Conservation (phyloP, 2,113 vertebrate species). For the Tenebrosternarchus preto region DNA sequence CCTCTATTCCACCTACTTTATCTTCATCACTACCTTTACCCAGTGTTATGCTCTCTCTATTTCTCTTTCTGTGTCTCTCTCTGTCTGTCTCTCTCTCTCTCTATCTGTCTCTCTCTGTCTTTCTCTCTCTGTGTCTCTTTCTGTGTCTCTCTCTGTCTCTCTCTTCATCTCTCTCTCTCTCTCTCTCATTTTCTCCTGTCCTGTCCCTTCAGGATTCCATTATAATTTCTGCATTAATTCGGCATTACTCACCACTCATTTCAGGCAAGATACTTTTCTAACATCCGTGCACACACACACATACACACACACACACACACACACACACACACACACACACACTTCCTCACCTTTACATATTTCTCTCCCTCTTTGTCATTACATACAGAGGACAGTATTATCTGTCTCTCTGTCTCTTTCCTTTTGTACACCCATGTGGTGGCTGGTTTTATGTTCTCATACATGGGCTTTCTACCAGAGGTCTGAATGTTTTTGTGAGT, state of each 20-base stretch:
- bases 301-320: slow-evolving; percentile 9
- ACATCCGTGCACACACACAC: slow-evolving; percentile 37
- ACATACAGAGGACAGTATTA: too few species aligned
- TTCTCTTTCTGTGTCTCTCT: neutral
- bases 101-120: neutral
- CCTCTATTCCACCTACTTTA: neutral
- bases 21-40: too few species aligned
- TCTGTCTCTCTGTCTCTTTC: too few species aligned
- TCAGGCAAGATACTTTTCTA: neutral
- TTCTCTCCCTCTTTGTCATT: too few species aligned
- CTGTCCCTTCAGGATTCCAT: slow-evolving; percentile 58
- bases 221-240: slow-evolving; percentile 72
- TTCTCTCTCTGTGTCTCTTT: too few species aligned
- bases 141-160: neutral
- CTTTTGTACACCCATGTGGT: too few species aligned
- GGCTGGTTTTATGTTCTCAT: too few species aligned
- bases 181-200: slow-evolving; percentile 46
- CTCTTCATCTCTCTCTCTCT: neutral
- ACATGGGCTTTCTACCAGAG: too few species aligned
- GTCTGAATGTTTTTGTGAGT: too few species aligned
- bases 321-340: slow-evolving; percentile 15
- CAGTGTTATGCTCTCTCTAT: neutral
- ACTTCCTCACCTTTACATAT: slow-evolving; percentile 22
- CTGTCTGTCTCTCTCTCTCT: neutral
- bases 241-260: slow-evolving; percentile 48